Evolutionary conservation across 2,888 invertebrate genomes (phyloP).

Genomic region (Dryobotodes eremita): DNA sequence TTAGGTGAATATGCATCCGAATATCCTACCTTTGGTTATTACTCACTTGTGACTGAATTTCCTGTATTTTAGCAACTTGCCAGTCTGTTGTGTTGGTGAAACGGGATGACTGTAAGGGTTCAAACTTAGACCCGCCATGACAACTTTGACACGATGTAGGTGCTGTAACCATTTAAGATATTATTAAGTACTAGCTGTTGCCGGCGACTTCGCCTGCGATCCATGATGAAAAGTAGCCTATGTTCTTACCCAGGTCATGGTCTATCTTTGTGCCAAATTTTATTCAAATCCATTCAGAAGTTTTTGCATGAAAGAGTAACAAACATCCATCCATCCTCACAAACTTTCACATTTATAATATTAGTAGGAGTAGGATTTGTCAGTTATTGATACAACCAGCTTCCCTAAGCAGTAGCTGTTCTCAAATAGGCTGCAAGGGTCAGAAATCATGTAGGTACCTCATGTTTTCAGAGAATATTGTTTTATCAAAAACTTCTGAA

Average conservation of each 20-base stretch:
- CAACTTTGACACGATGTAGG: slow-evolving; percentile 91
- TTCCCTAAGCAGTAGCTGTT: too few species aligned
- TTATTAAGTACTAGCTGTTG: not conserved
- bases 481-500: not conserved
- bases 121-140: slow-evolving; percentile 91
- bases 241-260: too few species aligned
- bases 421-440: not conserved
- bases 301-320: too few species aligned
- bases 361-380: too few species aligned
- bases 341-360: too few species aligned
- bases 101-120: slow-evolving; percentile 92
- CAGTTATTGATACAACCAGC: not conserved
- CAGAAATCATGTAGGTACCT: not conserved
- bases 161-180: slow-evolving; percentile 77
- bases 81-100: slow-evolving; percentile 94
- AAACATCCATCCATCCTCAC: too few species aligned
- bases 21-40: too few species aligned
- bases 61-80: slow-evolving; percentile 96
- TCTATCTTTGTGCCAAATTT: too few species aligned
- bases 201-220: too few species aligned
- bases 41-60: slow-evolving; percentile 93
- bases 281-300: too few species aligned
- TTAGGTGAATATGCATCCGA: too few species aligned
- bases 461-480: not conserved
- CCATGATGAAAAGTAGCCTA: too few species aligned